phyloP scores from a whole-genome alignment of 1,140 invertebrate species.

The Cherax quadricarinatus region DNA sequence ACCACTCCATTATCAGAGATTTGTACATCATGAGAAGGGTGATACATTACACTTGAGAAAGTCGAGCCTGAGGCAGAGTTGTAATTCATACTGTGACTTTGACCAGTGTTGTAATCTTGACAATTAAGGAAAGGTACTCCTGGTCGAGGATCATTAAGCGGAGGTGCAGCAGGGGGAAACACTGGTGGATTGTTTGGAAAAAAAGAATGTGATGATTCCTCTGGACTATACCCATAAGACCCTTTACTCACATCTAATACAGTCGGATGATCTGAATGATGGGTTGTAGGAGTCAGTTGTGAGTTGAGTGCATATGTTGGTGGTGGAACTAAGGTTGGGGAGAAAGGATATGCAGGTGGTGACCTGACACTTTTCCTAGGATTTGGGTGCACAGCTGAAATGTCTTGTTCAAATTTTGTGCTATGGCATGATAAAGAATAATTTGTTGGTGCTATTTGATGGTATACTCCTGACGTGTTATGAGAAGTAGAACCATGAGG shows the following conservation, averaged over 20 bases:
- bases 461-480: not conserved
- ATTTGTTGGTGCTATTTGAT: constrained; percentile 33
- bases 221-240: constrained; percentile 23
- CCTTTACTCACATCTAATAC: constrained; percentile 27
- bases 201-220: constrained; percentile 18
- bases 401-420: constrained; percentile 13
- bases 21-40: not conserved
- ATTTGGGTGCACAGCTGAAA: constrained; percentile 8
- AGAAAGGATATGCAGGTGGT: constrained; percentile 52
- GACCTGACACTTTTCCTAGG: constrained; percentile 17
- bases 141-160: not conserved
- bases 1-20: not conserved
- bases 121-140: not conserved
- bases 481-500: not conserved
- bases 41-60: not conserved
- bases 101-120: not conserved
- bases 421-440: constrained; percentile 41
- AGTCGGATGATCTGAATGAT: constrained; percentile 8
- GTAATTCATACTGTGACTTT: not conserved
- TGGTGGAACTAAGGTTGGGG: constrained; percentile 22
- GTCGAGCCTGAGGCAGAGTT: not conserved
- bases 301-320: constrained; percentile 28
- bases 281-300: constrained; percentile 4
- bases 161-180: not conserved
- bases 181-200: constrained; percentile 37